Base-by-base conservation (phyloP, 2,113 vertebrate species). In the Opisthocomus hoazin region DNA sequence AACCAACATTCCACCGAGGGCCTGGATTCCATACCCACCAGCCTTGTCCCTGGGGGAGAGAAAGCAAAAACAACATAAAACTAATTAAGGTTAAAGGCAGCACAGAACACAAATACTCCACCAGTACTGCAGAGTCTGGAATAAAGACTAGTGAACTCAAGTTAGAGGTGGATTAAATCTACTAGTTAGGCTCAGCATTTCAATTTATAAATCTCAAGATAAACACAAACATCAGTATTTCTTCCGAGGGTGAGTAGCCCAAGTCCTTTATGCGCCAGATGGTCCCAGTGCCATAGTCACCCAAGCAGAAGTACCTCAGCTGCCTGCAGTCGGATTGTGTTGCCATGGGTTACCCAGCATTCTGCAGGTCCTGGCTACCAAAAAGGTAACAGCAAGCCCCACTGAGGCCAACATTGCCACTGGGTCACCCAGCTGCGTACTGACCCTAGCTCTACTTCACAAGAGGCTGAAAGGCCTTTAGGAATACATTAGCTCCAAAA, bases 1-100 rank as follows among this genome's bases (percentile, higher is more conserved):
- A 57, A 99, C 99, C 64, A 99, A 95, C 99, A 99, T 99, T 21
- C 99, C 99, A 14, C 99, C 99, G 5, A 99, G 98, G 8, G 99
- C 98, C 97, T 99, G 99, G 91, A 99, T 99, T 22, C 99, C 99
- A n/a, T 99, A 99, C 53, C 99, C 99, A 6, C 99, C 99, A 5
- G 99, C 99, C 85, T 99, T 99, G 98, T 99, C 99, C 99, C 99
- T 99, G 91, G 2, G 80, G 46, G 16, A 37, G 8, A 79, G 21
- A 84, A 89, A 66, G 50, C 14, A 88, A 90, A 96, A 75, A 0
- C 1, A 6, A 65, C 6, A 56, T 6, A 4, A 5, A 43, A 26
- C 10, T 71, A 68, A 64, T 57, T 64, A 73, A 41, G 30, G 9
- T 53, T 82, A 77, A 77, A 54, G 15, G 15, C 60, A 82, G 43